A percentile compares a stretch with the other conserved stretches of the same genome.
Evolutionary conservation across 2,113 vertebrate species (phyloP).

Genomic region (Mobula hypostoma): DNA sequence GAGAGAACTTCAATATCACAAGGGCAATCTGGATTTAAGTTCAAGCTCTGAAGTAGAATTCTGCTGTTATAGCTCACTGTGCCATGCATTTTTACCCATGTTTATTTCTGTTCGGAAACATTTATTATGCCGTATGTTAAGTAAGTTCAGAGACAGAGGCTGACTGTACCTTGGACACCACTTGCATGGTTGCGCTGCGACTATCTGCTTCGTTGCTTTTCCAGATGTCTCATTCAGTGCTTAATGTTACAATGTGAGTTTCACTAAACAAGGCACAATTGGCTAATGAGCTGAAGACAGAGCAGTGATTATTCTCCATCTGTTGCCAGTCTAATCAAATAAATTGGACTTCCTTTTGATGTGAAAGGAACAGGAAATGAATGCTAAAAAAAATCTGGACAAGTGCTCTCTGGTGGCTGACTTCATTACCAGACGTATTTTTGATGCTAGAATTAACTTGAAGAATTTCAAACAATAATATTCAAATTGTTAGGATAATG

Average conservation of each 20-base stretch:
- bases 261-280: neutral
- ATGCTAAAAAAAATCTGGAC: neutral
- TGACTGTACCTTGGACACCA: neutral
- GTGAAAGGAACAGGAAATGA: constrained; percentile 5
- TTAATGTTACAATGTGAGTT: neutral
- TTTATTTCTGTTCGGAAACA: too few species aligned
- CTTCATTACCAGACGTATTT: neutral
- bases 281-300: neutral
- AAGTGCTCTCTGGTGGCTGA: neutral
- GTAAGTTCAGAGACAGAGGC: too few species aligned
- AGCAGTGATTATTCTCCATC: neutral
- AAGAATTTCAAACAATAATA: neutral
- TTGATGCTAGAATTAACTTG: neutral
- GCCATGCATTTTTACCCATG: too few species aligned
- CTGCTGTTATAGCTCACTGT: neutral
- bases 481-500: neutral
- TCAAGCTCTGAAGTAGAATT: neutral
- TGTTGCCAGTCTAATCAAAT: constrained; percentile 9
- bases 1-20: neutral
- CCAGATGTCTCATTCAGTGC: neutral
- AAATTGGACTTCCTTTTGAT: neutral
- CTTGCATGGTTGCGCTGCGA: neutral
- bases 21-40: neutral
- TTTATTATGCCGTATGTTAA: neutral
- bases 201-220: neutral